phyloP scores from a whole-genome alignment of 2,113 vertebrate species.

The Strix uralensis region DNA sequence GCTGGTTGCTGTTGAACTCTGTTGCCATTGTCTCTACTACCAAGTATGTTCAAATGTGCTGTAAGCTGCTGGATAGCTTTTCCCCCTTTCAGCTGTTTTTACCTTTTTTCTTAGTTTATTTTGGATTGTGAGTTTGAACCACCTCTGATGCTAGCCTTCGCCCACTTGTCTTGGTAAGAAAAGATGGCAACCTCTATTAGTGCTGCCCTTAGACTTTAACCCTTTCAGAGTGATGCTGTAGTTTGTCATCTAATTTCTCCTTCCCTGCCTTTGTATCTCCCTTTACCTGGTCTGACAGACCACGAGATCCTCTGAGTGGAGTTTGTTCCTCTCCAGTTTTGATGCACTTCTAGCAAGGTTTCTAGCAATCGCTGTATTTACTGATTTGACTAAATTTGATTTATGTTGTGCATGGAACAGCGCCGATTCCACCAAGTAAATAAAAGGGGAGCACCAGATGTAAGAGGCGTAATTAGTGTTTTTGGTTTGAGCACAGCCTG shows the following conservation, averaged over 20 bases:
- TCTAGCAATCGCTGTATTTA: background rate
- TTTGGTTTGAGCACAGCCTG: background rate
- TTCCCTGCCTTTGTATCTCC: background rate
- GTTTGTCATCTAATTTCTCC: background rate
- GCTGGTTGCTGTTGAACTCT: background rate
- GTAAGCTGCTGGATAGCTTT: background rate
- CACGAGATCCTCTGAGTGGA: background rate
- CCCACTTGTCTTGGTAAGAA: background rate
- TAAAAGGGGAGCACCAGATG: background rate
- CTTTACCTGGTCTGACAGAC: background rate
- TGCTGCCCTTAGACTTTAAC: background rate
- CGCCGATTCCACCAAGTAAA: fast-evolving
- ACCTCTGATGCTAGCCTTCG: background rate
- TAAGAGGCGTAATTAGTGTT: fast-evolving
- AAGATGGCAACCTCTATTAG: background rate
- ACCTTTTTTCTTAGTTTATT: background rate
- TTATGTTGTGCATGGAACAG: background rate
- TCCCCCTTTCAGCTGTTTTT: background rate
- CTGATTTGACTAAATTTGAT: background rate
- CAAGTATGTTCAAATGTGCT: background rate
- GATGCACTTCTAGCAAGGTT: background rate
- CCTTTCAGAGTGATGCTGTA: background rate
- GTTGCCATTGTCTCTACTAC: background rate
- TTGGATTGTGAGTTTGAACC: background rate
- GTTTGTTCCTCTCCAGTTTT: background rate